Evolutionary conservation across 2,113 vertebrate species (phyloP).

Genomic region (Polypterus bichir): DNA sequence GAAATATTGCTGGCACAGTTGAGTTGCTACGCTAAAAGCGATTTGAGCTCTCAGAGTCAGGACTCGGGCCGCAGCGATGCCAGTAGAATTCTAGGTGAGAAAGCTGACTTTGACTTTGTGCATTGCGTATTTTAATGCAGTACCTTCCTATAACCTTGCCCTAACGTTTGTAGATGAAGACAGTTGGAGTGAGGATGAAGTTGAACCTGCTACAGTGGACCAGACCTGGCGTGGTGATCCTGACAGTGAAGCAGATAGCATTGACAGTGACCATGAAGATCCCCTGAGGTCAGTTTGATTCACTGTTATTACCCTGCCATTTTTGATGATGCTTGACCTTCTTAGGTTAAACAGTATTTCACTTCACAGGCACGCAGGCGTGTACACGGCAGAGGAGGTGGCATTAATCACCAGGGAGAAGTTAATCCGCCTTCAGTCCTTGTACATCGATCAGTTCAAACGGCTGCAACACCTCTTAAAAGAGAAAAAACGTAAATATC

Average conservation of each 20-base stretch:
- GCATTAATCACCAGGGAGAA: conserved; percentile 90
- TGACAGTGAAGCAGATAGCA: conserved; percentile 90
- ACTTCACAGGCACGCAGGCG: conserved; percentile 71
- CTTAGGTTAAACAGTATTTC: not conserved
- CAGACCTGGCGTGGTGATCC: conserved; percentile 94
- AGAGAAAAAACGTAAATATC: conserved; percentile 81
- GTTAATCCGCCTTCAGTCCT: conserved; percentile 86
- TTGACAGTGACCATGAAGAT: conserved; percentile 94
- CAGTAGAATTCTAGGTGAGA: conserved; percentile 69
- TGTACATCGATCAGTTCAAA: conserved; percentile 97
- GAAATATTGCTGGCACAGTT: conserved; percentile 82
- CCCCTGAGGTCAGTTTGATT: conserved; percentile 72
- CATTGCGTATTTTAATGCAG: not conserved
- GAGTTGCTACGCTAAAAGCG: conserved; percentile 67
- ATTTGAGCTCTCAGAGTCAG: conserved; percentile 43
- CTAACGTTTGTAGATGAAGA: conserved; percentile 67
- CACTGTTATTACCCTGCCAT: no score
- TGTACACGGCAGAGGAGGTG: conserved; percentile 94
- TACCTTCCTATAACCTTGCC: not conserved
- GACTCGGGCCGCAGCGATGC: conserved; percentile 71
- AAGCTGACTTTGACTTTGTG: not conserved
- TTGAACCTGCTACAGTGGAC: conserved; percentile 73
- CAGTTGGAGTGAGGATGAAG: conserved; percentile 87
- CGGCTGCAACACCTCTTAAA: conserved; percentile 88
- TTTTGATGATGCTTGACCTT: not conserved